Evolutionary conservation across 2,888 invertebrate species (phyloP).

Genomic region (Synergus japonicus): DNA sequence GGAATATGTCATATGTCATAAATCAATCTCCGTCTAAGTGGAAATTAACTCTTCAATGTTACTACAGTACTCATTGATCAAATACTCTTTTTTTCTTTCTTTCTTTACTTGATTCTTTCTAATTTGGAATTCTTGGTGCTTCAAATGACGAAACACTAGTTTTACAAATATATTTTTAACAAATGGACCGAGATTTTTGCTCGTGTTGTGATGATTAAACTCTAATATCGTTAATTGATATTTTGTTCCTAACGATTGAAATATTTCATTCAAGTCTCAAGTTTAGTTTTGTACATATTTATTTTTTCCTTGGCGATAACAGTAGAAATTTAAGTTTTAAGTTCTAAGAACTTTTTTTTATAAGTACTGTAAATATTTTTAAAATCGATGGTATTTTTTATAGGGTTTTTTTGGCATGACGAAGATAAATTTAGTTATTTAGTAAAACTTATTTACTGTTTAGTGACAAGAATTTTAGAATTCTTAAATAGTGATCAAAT

Average conservation of each 20-base stretch:
- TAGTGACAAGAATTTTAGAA: slow-evolving; percentile 8
- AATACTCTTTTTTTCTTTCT: slow-evolving; percentile 23
- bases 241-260: slow-evolving; percentile 33
- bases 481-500: not conserved
- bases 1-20: slow-evolving; percentile 36
- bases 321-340: slow-evolving; percentile 18
- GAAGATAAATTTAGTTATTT: slow-evolving; percentile 4
- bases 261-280: slow-evolving; percentile 25
- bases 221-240: slow-evolving; percentile 16
- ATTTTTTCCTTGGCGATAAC: slow-evolving; percentile 14
- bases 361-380: slow-evolving; percentile 13
- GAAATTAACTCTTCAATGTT: slow-evolving; percentile 37
- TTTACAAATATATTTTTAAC: slow-evolving; percentile 1
- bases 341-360: slow-evolving; percentile 2
- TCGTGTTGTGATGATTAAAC: slow-evolving; percentile 21
- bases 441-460: not conserved
- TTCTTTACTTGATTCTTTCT: slow-evolving; percentile 11
- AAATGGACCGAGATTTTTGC: slow-evolving; percentile 1
- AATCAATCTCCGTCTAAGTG: slow-evolving; percentile 16
- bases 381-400: slow-evolving; percentile 9
- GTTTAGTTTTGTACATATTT: slow-evolving; percentile 24
- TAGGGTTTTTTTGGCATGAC: not conserved
- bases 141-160: slow-evolving; percentile 1
- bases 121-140: slow-evolving; percentile 11
- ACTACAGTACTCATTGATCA: slow-evolving; percentile 25